Conservation (phyloP, 2,797 vertebrate species). For the Hipposideros larvatus region DNA sequence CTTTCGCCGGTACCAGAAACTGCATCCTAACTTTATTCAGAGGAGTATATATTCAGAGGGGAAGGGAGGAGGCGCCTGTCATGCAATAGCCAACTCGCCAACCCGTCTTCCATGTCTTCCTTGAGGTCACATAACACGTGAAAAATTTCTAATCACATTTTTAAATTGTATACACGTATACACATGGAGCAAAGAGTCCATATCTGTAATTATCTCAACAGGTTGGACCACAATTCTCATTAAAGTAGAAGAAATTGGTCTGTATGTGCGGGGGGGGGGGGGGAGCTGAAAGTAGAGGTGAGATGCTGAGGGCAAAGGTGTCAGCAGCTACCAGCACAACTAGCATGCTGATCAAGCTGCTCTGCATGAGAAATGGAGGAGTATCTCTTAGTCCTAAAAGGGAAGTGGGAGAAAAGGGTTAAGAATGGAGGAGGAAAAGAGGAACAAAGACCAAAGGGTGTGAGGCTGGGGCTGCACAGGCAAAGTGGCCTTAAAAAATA, state of each 20-base stretch:
- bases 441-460: background rate
- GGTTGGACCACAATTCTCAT: background rate
- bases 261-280: no score
- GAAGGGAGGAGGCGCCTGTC: background rate
- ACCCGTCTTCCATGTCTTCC: background rate
- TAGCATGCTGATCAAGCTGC: background rate
- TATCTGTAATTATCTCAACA: background rate
- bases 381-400: background rate
- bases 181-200: background rate
- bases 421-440: background rate
- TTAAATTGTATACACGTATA: background rate
- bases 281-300: background rate
- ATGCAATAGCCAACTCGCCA: background rate
- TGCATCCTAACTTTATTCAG: slow-evolving; percentile 25
- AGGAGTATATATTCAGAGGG: background rate
- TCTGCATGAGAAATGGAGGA: background rate
- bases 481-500: background rate
- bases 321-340: background rate
- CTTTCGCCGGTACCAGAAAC: background rate
- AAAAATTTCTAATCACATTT: background rate
- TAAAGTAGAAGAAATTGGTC: background rate
- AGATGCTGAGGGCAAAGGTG: background rate
- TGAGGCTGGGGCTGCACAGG: no score
- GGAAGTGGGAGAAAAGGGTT: background rate
- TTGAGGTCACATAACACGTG: background rate